A percentile compares a stretch with the other conserved stretches of the same genome.
phyloP scores from a whole-genome alignment of 1,140 invertebrate species.

The Globodera rostochiensis region DNA sequence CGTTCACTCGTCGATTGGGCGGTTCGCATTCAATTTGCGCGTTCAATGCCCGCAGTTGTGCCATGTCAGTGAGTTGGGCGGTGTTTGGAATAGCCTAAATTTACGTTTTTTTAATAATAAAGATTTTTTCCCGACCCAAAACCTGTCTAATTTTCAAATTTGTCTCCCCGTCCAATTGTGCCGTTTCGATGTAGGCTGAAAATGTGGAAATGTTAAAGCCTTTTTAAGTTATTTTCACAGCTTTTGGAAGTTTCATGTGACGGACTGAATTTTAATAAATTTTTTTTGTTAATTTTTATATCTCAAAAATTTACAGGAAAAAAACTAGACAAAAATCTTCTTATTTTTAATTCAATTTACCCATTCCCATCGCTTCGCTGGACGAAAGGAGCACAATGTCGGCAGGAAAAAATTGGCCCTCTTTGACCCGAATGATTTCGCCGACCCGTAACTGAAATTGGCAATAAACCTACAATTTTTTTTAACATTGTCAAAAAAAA shows the following conservation, averaged over 20 bases:
- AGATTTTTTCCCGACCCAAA: not conserved
- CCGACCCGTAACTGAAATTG: constrained; percentile 76
- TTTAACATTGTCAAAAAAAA: constrained; percentile 12
- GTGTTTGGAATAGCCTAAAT: not conserved
- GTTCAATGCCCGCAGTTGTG: constrained; percentile 72
- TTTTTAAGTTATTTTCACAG: no score
- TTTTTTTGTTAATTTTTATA: no score
- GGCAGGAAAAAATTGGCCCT: constrained; percentile 90
- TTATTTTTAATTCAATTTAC: not conserved
- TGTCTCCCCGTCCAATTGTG: constrained; percentile 97
- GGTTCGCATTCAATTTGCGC: constrained; percentile 90
- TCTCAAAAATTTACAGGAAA: no score
- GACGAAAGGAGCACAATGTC: constrained; percentile 86
- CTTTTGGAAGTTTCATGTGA: no score
- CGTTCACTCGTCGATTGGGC: constrained; percentile 92
- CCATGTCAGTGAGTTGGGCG: not conserved
- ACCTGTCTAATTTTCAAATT: constrained; percentile 92
- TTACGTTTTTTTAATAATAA: no score
- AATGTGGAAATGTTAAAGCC: not conserved
- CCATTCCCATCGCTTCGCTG: constrained; percentile 90
- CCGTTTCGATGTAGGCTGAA: constrained; percentile 95
- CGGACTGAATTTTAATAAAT: no score
- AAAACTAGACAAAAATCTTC: no score
- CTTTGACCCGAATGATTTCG: constrained; percentile 85
- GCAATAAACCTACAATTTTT: not conserved